Evolutionary conservation across 1,140 invertebrate genomes (phyloP).

Genomic region (Drosophila eugracilis): DNA sequence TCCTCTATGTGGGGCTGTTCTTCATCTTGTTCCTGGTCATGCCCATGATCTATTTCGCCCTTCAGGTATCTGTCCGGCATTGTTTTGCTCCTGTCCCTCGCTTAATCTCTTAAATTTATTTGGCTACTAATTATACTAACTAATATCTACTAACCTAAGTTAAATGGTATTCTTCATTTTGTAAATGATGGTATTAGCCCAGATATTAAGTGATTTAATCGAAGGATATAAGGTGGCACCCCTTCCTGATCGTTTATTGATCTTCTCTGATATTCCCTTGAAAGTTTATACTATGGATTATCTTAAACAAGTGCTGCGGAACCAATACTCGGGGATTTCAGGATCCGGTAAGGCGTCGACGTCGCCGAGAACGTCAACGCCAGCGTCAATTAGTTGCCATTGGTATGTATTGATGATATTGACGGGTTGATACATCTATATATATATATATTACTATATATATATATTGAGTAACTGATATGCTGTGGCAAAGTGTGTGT

Average conservation of each 20-base stretch:
- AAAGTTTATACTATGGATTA: conserved; percentile 57
- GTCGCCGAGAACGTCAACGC: conserved; percentile 2
- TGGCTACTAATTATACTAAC: not conserved
- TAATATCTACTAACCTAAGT: not conserved
- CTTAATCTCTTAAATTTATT: not conserved
- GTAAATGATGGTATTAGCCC: too few species aligned
- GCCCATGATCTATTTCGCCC: conserved; percentile 52
- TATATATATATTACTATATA: not conserved
- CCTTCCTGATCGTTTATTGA: not conserved
- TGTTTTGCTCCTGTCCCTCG: not conserved
- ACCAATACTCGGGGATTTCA: not conserved
- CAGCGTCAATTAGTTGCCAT: conserved; percentile 8
- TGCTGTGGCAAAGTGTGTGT: conserved; percentile 33
- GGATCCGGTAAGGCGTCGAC: conserved; percentile 1
- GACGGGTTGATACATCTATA: not conserved
- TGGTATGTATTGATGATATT: conserved; percentile 37
- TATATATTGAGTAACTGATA: conserved; percentile 24
- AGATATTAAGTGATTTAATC: conserved; percentile 13
- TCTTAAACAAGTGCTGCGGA: conserved; percentile 54
- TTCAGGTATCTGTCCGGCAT: conserved; percentile 51
- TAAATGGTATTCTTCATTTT: too few species aligned
- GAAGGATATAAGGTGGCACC: not conserved
- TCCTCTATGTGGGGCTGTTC: conserved; percentile 51
- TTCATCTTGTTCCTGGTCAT: conserved; percentile 59
- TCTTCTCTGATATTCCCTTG: not conserved